Evolutionary conservation across 2,888 invertebrate genomes (phyloP).

Genomic region (Polydrusus pterygomalis): DNA sequence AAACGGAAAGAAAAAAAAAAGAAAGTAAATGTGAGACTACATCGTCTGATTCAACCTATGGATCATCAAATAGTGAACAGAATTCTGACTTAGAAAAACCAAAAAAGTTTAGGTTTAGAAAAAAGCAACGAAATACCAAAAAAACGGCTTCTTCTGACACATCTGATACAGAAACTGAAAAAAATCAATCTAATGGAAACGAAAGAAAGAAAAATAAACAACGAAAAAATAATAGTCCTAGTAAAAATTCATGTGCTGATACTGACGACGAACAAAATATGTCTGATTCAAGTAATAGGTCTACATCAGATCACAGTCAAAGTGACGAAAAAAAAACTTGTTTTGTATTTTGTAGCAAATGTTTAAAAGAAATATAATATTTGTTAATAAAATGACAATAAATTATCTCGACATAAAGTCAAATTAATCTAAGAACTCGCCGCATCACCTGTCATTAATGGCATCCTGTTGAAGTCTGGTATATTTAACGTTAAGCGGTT

Average conservation of each 20-base stretch:
- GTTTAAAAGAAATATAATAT: background rate
- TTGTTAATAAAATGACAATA: too few relatives aligned
- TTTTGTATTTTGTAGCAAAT: background rate
- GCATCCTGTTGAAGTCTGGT: too few relatives aligned
- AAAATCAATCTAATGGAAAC: background rate
- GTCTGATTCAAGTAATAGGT: constrained; percentile 17
- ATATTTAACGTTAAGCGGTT: too few relatives aligned
- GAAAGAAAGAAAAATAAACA: constrained; percentile 22
- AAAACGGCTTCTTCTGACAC: background rate
- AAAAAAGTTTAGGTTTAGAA: constrained; percentile 11
- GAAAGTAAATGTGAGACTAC: constrained; percentile 17
- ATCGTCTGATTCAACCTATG: constrained; percentile 4
- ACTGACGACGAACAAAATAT: background rate
- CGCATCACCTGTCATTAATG: too few relatives aligned
- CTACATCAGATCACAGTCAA: background rate
- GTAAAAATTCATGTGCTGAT: constrained; percentile 18
- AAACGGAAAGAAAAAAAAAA: constrained; percentile 24
- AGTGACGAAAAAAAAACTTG: background rate
- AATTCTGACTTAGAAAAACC: constrained; percentile 17
- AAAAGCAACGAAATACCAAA: constrained; percentile 19
- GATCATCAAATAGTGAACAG: constrained; percentile 24
- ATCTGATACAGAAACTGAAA: constrained; percentile 8
- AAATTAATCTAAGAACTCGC: too few relatives aligned
- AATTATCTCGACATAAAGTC: too few relatives aligned
- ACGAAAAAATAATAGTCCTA: constrained; percentile 25